Conservation (phyloP, 37 sponge, comb jelly and placozoan genomes). For the Agelas oroides region DNA sequence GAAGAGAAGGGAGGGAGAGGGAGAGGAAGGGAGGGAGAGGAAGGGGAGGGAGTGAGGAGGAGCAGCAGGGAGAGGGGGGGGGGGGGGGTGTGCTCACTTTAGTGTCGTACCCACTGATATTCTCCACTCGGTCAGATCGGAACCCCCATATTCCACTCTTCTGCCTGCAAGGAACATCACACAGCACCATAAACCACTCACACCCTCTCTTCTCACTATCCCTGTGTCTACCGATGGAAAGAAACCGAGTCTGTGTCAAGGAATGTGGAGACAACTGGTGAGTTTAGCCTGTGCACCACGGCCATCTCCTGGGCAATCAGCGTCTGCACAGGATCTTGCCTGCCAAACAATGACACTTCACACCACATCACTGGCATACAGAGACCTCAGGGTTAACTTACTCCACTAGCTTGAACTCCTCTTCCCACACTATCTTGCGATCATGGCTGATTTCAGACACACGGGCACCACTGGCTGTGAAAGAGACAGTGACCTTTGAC, state of each 20-base stretch:
- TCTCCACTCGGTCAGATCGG: conserved; percentile 79
- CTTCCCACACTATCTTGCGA: conserved; percentile 54
- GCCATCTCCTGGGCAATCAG: conserved; percentile 65
- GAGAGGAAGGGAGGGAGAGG: too few relatives aligned
- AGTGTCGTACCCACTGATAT: conserved; percentile 73
- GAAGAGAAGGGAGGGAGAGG: too few relatives aligned
- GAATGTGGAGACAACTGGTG: conserved; percentile 81
- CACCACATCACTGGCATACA: too few relatives aligned
- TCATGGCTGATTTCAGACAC: conserved; percentile 83
- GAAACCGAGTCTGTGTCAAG: conserved; percentile 67
- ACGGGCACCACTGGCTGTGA: conserved; percentile 55
- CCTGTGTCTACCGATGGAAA: conserved; percentile 69
- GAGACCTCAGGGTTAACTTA: not conserved
- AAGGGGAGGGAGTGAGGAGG: not conserved
- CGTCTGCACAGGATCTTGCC: conserved; percentile 29
- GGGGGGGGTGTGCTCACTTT: conserved; percentile 41
- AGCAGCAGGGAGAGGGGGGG: not conserved
- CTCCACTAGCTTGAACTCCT: conserved; percentile 48
- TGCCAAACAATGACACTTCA: not conserved
- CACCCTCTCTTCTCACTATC: not conserved
- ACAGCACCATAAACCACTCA: not conserved
- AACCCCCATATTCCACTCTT: conserved; percentile 92
- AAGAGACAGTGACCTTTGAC: not conserved
- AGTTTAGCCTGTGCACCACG: conserved; percentile 62
- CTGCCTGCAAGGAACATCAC: conserved; percentile 51